A percentile compares a stretch with the other conserved stretches of the same genome.
Evolutionary conservation across 2,797 vertebrate species (phyloP).

Genomic region (Perodicticus potto): DNA sequence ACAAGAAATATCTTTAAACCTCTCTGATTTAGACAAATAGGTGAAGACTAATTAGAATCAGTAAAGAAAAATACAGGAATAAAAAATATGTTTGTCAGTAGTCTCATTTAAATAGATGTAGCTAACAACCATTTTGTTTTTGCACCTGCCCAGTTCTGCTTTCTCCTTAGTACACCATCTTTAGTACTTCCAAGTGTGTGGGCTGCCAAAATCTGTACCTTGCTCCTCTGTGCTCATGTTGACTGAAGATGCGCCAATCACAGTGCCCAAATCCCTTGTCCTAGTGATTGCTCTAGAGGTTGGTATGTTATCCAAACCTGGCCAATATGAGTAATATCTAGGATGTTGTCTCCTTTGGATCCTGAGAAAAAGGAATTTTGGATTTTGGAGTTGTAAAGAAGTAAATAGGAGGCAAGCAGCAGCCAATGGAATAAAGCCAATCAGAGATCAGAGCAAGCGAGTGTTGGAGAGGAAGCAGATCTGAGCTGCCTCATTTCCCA

Average conservation of each 20-base stretch:
- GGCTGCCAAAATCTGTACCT: not conserved
- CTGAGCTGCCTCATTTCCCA: not conserved
- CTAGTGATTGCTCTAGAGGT: not conserved
- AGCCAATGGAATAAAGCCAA: not conserved
- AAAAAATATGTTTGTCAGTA: not conserved
- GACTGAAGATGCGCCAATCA: not conserved
- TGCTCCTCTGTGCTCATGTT: not conserved
- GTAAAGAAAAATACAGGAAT: not conserved
- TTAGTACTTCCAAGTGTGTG: not conserved
- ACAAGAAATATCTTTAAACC: not conserved
- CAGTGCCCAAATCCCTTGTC: not conserved
- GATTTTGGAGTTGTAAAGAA: slow-evolving; percentile 27
- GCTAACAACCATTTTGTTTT: not conserved
- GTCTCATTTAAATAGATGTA: not conserved
- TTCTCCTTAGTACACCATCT: not conserved
- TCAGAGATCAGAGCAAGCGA: not conserved
- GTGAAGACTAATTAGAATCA: not conserved
- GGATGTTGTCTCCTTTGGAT: not conserved
- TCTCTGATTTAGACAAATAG: slow-evolving; percentile 6
- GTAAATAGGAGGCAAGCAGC: not conserved
- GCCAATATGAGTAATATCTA: not conserved
- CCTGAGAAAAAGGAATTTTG: not conserved
- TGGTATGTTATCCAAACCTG: not conserved
- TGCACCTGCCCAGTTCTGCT: not conserved
- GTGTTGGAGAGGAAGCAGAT: not conserved